Evolutionary conservation across 2,797 vertebrate species (phyloP).

Genomic region (Sandelia bainsii): DNA sequence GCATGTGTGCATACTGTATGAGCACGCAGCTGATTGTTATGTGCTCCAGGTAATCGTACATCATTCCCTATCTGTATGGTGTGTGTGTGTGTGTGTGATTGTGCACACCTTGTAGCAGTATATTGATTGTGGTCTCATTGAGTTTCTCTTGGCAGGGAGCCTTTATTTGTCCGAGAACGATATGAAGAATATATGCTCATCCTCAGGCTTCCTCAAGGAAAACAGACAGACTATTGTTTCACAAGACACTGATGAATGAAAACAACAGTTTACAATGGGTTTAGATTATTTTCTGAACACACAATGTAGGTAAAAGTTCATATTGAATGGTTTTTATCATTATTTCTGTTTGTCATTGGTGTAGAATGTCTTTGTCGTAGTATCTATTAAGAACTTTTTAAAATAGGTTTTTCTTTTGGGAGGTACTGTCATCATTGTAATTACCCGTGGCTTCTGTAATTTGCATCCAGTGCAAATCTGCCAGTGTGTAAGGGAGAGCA

Average conservation of each 20-base stretch:
- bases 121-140: slow-evolving; percentile 84
- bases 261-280: slow-evolving; percentile 45
- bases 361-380: slow-evolving; percentile 1
- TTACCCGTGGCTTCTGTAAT: slow-evolving; percentile 44
- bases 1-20: slow-evolving; percentile 64
- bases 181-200: slow-evolving; percentile 78
- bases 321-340: slow-evolving; percentile 19
- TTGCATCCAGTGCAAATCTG: slow-evolving; percentile 43
- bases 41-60: slow-evolving; percentile 77
- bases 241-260: slow-evolving; percentile 69
- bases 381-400: slow-evolving; percentile 13
- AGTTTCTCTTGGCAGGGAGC: slow-evolving; percentile 73
- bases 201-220: slow-evolving; percentile 67
- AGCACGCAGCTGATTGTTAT: slow-evolving; percentile 74
- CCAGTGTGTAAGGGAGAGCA: slow-evolving; percentile 11
- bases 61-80: slow-evolving; percentile 67
- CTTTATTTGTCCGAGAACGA: slow-evolving; percentile 79
- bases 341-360: slow-evolving; percentile 11
- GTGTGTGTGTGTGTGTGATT: slow-evolving; percentile 8
- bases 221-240: slow-evolving; percentile 69
- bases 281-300: slow-evolving; percentile 56
- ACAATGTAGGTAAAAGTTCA: slow-evolving; percentile 35
- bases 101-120: slow-evolving; percentile 68
- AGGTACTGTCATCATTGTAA: slow-evolving; percentile 41
- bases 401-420: slow-evolving; percentile 40